phyloP scores from a whole-genome alignment of 2,113 vertebrate genomes.

The Pangasianodon gigas region DNA sequence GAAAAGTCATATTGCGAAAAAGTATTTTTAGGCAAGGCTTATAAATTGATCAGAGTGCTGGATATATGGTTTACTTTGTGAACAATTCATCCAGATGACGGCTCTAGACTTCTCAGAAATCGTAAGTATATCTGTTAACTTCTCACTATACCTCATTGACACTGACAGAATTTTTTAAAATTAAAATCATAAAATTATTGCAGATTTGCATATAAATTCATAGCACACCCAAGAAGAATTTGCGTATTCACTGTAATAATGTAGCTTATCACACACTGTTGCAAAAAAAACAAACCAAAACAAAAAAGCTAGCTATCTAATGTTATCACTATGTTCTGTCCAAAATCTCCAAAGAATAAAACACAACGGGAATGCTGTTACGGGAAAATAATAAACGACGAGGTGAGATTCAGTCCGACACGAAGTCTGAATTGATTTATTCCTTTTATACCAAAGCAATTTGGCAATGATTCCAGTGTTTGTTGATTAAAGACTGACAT shows the following conservation, averaged over 20 bases:
- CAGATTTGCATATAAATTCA: background rate
- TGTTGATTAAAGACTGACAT: background rate
- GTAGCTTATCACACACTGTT: background rate
- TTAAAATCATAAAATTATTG: background rate
- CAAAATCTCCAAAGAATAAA: background rate
- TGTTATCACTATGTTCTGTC: background rate
- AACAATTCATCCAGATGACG: conserved; percentile 49
- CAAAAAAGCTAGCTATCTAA: background rate
- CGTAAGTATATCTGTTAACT: conserved; percentile 61
- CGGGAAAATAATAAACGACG: background rate
- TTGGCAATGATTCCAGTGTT: background rate
- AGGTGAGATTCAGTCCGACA: background rate
- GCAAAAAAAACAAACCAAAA: background rate
- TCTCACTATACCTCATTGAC: background rate
- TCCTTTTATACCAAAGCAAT: background rate
- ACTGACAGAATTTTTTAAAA: background rate
- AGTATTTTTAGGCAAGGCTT: conserved; percentile 59
- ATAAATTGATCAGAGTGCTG: conserved; percentile 65
- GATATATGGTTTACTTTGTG: conserved; percentile 47
- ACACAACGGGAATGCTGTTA: background rate
- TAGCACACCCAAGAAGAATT: background rate
- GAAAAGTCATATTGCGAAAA: conserved; percentile 45
- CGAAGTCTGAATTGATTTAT: background rate
- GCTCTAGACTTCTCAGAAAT: conserved; percentile 18
- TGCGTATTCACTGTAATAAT: background rate